Percentiles rank a stretch among this genome's conserved stretches.
Evolutionary conservation across 2,113 vertebrate species (phyloP).

Genomic region (Mormyrus iriodes): DNA sequence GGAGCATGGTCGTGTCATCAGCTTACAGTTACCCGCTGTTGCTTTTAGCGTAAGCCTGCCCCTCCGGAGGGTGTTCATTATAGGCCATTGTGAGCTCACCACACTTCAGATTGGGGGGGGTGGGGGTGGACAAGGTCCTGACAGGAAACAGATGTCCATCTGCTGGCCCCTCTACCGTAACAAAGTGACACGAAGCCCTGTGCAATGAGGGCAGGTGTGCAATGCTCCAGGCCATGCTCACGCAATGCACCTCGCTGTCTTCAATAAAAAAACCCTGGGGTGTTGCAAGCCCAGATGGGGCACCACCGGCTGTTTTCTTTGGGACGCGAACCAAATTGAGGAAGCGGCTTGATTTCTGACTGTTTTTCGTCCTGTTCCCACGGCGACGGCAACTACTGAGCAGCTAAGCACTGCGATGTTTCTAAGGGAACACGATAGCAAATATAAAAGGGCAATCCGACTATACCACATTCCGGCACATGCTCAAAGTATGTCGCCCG

Average conservation of each 20-base stretch:
- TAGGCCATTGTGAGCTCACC: constrained; percentile 28
- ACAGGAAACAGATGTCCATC: constrained; percentile 45
- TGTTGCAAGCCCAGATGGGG: background rate
- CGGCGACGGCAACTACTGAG: constrained; percentile 24
- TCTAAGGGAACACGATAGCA: constrained; percentile 37
- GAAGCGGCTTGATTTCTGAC: constrained; percentile 27
- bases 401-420: constrained; percentile 29
- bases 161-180: background rate
- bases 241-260: background rate
- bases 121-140: background rate
- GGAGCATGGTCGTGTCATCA: background rate
- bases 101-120: background rate
- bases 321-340: constrained; percentile 6
- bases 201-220: constrained; percentile 14
- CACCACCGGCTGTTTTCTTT: background rate
- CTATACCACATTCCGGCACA: constrained; percentile 17
- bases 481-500: background rate
- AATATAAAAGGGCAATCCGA: constrained; percentile 29
- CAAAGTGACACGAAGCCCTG: constrained; percentile 9
- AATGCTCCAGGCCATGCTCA: background rate
- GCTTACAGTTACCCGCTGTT: constrained; percentile 12
- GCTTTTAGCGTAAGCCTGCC: background rate
- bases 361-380: constrained; percentile 33
- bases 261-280: background rate
- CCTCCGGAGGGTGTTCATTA: constrained; percentile 15